Conservation (phyloP, 2,888 invertebrate species). For the Fissipunctia ypsillon region DNA sequence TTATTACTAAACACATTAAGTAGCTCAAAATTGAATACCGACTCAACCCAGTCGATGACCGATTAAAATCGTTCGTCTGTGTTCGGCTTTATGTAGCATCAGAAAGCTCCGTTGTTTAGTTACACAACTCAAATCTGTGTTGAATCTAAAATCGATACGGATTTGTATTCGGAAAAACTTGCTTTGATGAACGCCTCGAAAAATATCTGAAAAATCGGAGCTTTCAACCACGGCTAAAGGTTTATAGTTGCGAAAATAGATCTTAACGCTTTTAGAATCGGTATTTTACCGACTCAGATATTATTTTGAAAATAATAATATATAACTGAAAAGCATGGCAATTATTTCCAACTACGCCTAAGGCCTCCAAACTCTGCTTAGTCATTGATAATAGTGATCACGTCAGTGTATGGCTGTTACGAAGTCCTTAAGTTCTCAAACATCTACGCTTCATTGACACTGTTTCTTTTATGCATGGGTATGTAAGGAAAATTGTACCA, state of each 20-base stretch:
- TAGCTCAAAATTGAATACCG: background rate
- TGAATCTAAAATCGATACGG: slow-evolving; percentile 58
- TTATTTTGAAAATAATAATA: background rate
- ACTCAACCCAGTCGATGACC: background rate
- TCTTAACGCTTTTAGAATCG: background rate
- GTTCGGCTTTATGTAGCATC: slow-evolving; percentile 29
- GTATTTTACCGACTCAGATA: background rate
- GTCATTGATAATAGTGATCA: background rate
- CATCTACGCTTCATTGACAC: background rate
- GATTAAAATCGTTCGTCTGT: slow-evolving; percentile 11
- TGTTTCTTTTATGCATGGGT: background rate
- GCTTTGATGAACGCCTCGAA: slow-evolving; percentile 35
- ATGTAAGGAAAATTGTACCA: slow-evolving; percentile 4
- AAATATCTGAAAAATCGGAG: slow-evolving; percentile 21
- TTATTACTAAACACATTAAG: background rate
- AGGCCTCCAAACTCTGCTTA: background rate
- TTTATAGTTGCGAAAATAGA: background rate
- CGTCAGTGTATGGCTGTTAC: background rate
- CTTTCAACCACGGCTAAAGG: background rate
- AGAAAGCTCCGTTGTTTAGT: slow-evolving; percentile 47
- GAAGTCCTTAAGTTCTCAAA: background rate
- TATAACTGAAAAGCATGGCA: background rate
- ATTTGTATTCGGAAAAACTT: slow-evolving; percentile 45
- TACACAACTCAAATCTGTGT: slow-evolving; percentile 48
- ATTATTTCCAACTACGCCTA: background rate